Conservation (phyloP, 2,113 vertebrate species). For the Crotalus helleri region DNA sequence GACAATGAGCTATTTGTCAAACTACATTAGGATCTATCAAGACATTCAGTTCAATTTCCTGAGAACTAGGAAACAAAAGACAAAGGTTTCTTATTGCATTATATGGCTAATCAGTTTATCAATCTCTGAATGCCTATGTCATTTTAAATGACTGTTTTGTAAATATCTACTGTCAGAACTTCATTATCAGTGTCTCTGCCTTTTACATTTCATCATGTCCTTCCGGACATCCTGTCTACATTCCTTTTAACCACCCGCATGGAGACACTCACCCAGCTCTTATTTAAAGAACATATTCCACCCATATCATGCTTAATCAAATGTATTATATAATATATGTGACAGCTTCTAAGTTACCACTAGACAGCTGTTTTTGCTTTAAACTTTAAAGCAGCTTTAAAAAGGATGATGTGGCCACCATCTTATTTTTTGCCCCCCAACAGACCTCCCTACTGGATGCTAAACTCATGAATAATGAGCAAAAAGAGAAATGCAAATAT, state of each 20-base stretch:
- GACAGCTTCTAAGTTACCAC: background rate
- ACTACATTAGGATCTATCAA: background rate
- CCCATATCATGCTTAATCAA: background rate
- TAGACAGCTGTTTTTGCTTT: background rate
- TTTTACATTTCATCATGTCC: background rate
- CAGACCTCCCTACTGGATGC: too few relatives aligned
- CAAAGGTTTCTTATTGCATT: background rate
- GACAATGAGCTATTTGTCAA: background rate
- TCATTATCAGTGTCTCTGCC: background rate
- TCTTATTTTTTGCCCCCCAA: too few relatives aligned
- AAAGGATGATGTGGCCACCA: background rate
- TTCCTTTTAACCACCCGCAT: background rate
- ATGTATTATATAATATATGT: background rate
- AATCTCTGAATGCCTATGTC: background rate
- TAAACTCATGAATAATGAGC: too few relatives aligned
- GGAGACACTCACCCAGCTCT: background rate
- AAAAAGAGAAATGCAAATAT: too few relatives aligned
- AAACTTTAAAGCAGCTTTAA: background rate
- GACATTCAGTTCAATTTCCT: background rate
- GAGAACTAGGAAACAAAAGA: background rate
- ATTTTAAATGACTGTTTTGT: background rate
- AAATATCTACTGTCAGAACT: background rate
- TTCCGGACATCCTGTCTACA: background rate
- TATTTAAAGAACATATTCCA: background rate
- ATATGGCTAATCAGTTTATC: background rate